A percentile compares a stretch with the other conserved stretches of the same genome.
phyloP scores from a whole-genome alignment of 1,140 invertebrate species.

The Anagrus nilaparvatae region DNA sequence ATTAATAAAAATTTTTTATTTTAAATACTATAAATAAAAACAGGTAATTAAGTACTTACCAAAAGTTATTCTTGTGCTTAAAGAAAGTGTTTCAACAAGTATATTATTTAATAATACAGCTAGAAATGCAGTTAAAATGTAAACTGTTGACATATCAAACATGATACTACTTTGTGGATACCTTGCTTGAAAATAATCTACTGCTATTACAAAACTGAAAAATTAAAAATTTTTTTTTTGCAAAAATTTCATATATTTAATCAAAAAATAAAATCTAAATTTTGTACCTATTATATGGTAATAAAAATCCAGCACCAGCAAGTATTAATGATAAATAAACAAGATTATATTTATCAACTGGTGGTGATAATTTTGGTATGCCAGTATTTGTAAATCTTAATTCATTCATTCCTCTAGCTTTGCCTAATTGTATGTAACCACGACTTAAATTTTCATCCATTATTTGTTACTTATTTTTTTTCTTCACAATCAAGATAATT shows the following conservation, averaged over 20 bases:
- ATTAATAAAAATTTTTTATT: conserved; percentile 16
- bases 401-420: conserved; percentile 43
- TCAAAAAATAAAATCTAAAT: neutral
- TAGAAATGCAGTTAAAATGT: conserved; percentile 76
- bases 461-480: no score
- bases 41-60: conserved; percentile 44
- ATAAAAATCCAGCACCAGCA: conserved; percentile 79
- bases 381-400: conserved; percentile 42
- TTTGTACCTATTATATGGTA: conserved; percentile 78
- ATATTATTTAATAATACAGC: conserved; percentile 80
- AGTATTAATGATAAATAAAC: conserved; percentile 73
- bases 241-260: neutral
- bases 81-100: conserved; percentile 68
- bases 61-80: conserved; percentile 76
- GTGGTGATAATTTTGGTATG: conserved; percentile 51
- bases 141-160: conserved; percentile 85
- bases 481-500: no score
- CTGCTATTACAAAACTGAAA: conserved; percentile 76
- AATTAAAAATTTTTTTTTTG: neutral
- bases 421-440: conserved; percentile 54
- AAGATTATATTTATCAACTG: conserved; percentile 63
- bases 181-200: conserved; percentile 76
- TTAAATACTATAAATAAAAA: neutral
- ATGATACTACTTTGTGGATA: conserved; percentile 78
- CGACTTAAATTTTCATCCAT: conserved; percentile 60